Evolutionary conservation across 2,797 vertebrate genomes (phyloP).

Genomic region (Hemitrygon akajei): DNA sequence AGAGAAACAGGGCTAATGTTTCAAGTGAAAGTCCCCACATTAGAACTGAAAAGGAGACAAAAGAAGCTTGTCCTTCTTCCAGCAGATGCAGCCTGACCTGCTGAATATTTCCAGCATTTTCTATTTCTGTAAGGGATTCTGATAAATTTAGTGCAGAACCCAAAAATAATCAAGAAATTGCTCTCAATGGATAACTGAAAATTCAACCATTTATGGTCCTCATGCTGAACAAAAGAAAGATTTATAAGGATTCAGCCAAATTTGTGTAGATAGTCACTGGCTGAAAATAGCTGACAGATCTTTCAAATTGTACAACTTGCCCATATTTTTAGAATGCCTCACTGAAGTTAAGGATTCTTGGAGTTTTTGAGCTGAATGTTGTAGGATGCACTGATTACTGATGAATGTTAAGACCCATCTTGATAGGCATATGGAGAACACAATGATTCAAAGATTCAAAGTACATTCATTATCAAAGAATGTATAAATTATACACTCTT

Average conservation of each 20-base stretch:
- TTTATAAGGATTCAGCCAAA: conserved; percentile 26
- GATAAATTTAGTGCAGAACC: background rate
- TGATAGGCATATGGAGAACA: background rate
- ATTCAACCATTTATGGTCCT: background rate
- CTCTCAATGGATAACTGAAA: background rate
- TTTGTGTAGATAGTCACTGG: background rate
- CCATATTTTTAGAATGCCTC: background rate
- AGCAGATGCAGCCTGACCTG: too few species aligned
- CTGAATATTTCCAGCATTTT: too few species aligned
- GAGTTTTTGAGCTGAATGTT: background rate
- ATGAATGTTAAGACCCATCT: background rate
- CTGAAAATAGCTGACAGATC: conserved; percentile 15
- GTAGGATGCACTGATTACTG: background rate
- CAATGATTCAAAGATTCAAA: background rate
- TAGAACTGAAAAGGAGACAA: too few species aligned
- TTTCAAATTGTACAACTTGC: background rate
- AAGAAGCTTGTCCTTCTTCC: too few species aligned
- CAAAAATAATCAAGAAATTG: background rate
- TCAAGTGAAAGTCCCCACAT: too few species aligned
- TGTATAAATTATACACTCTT: too few species aligned
- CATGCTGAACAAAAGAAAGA: background rate
- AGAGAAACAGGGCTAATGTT: too few species aligned
- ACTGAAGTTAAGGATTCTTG: background rate
- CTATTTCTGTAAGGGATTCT: background rate
- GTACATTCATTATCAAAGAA: too few species aligned